A percentile compares a stretch with the other conserved stretches of the same genome.
Conservation (phyloP, 2,113 vertebrate genomes). For the Pterocles orientalis region DNA sequence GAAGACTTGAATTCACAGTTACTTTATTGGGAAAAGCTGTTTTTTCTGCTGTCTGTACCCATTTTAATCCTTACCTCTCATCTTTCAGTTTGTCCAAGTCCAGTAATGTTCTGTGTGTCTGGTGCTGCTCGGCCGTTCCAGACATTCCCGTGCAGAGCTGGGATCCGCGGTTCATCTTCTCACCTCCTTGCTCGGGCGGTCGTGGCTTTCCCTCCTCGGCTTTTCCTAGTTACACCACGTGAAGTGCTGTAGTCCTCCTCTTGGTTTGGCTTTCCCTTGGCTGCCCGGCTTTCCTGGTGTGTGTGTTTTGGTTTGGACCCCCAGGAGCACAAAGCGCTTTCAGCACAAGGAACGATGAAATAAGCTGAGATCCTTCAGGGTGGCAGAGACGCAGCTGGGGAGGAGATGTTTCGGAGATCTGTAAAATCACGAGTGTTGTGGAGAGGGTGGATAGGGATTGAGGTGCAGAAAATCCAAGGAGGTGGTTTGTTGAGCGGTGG, state of each 20-base stretch:
- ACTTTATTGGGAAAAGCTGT: neutral
- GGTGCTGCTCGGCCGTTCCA: too few relatives aligned
- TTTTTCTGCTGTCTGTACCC: neutral
- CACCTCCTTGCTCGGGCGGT: neutral
- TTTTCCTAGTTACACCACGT: neutral
- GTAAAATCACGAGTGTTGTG: neutral
- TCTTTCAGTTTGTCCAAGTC: neutral
- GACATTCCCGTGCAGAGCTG: neutral
- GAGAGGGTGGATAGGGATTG: neutral
- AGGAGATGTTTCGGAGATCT: neutral
- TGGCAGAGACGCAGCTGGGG: neutral
- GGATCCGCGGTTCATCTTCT: neutral
- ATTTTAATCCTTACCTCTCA: neutral
- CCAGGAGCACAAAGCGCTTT: neutral
- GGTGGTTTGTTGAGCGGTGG: neutral
- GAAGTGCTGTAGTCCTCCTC: neutral
- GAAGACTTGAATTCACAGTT: neutral
- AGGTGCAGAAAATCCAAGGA: neutral
- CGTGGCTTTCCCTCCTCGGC: neutral
- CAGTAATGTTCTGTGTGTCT: rapidly evolving
- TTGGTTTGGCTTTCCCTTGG: neutral
- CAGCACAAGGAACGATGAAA: neutral
- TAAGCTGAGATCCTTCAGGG: neutral
- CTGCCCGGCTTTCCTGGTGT: neutral
- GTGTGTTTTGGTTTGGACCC: neutral